Percentiles rank a stretch among this genome's conserved stretches.
phyloP scores from a whole-genome alignment of 1,140 invertebrate genomes.

The Manduca sexta region DNA sequence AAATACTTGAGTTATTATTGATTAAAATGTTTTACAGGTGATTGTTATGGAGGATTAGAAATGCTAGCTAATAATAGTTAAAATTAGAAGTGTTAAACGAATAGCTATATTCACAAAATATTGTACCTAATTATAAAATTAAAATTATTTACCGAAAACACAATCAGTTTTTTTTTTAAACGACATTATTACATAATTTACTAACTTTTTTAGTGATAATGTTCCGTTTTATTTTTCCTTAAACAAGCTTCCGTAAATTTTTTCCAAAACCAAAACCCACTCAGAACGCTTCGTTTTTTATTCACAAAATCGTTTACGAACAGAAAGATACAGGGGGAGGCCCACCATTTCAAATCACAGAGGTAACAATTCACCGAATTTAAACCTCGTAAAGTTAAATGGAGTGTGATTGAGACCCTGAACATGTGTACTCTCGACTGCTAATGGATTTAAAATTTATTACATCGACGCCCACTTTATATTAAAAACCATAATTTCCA shows the following conservation, averaged over 20 bases:
- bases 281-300: no score
- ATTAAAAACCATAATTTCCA: slow-evolving; percentile 1
- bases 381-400: slow-evolving; percentile 71
- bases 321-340: slow-evolving; percentile 24
- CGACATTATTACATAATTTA: no score
- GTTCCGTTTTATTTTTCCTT: no score
- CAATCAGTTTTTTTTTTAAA: no score
- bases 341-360: slow-evolving; percentile 37
- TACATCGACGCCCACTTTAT: slow-evolving; percentile 55
- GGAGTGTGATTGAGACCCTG: slow-evolving; percentile 54
- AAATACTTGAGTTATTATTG: neutral
- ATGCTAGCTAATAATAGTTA: no score
- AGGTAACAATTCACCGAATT: slow-evolving; percentile 66
- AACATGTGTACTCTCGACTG: slow-evolving; percentile 62
- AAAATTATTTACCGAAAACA: no score
- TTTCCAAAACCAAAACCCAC: no score
- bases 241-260: no score
- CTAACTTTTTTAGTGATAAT: no score
- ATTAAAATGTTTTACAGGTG: neutral
- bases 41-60: no score
- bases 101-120: no score
- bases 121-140: no score
- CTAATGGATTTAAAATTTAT: slow-evolving; percentile 73
- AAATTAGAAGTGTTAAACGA: neutral
- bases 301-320: slow-evolving; percentile 33